A percentile compares a stretch with the other conserved stretches of the same genome.
Conservation (phyloP, 2,888 invertebrate species). For the Pammene fasciana region DNA sequence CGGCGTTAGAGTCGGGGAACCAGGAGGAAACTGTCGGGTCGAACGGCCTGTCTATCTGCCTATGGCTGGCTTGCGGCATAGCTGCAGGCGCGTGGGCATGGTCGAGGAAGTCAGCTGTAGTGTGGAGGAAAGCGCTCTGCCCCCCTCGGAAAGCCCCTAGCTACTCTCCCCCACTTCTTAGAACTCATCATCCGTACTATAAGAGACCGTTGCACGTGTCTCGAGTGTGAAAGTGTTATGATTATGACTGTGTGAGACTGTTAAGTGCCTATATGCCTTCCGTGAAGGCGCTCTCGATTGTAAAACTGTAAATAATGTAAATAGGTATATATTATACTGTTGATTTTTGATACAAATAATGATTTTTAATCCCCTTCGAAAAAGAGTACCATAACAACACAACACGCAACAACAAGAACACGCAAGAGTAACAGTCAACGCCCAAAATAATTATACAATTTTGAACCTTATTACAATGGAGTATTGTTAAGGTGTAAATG, state of each 20-base stretch:
- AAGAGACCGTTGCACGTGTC: slow-evolving; percentile 77
- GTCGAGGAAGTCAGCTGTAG: slow-evolving; percentile 83
- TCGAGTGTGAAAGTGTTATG: slow-evolving; percentile 60
- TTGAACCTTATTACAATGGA: no score
- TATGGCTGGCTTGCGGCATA: slow-evolving; percentile 85
- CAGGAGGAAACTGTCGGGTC: slow-evolving; percentile 56
- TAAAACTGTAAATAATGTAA: slow-evolving; percentile 76
- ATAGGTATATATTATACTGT: slow-evolving; percentile 73
- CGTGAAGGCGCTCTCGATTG: slow-evolving; percentile 78
- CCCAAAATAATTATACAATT: no score
- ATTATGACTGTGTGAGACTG: slow-evolving; percentile 41
- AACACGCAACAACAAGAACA: no score
- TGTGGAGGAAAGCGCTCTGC: slow-evolving; percentile 83
- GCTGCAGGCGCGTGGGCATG: slow-evolving; percentile 88
- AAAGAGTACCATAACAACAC: no score
- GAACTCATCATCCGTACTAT: slow-evolving; percentile 68
- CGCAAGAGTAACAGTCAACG: no score
- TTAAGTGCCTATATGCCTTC: slow-evolving; percentile 71
- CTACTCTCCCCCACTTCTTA: slow-evolving; percentile 68
- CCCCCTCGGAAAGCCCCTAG: slow-evolving; percentile 73
- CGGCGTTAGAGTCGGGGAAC: slow-evolving; percentile 74
- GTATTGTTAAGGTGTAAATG: no score
- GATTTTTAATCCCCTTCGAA: slow-evolving; percentile 49
- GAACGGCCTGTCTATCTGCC: slow-evolving; percentile 81
- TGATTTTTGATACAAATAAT: slow-evolving; percentile 65